A percentile compares a stretch with the other conserved stretches of the same genome.
Evolutionary conservation across 2,113 vertebrate genomes (phyloP).

Genomic region (Bubalus kerabau): DNA sequence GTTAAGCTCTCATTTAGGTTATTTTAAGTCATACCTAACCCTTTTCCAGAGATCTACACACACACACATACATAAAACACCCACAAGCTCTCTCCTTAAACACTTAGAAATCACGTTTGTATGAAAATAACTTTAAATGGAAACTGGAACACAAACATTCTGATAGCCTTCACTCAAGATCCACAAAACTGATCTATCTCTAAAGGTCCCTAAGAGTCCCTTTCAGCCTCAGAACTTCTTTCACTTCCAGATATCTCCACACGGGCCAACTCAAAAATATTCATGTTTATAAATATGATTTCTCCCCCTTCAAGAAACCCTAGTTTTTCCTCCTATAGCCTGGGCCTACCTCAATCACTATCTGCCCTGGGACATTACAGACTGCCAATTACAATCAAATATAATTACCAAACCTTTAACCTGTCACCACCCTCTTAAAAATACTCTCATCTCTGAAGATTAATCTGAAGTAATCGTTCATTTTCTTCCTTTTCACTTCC

Average conservation of each 20-base stretch:
- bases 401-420: not conserved
- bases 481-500: slow-evolving; percentile 17
- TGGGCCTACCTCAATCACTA: not conserved
- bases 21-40: not conserved
- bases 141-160: not conserved
- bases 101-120: not conserved
- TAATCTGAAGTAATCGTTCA: not conserved
- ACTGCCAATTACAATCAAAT: not conserved
- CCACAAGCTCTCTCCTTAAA: not conserved
- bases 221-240: slow-evolving; percentile 2
- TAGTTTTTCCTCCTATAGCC: not conserved
- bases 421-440: not conserved
- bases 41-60: not conserved
- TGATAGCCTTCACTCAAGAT: not conserved
- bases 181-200: not conserved
- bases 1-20: not conserved
- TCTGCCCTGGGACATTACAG: not conserved
- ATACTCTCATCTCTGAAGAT: not conserved
- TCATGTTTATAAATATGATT: not conserved
- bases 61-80: not conserved
- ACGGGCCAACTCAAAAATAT: not conserved
- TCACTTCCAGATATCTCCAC: not conserved
- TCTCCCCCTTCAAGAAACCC: not conserved
- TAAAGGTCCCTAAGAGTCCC: not conserved
- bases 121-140: not conserved